Evolutionary conservation across 2,113 vertebrate species (phyloP).

Genomic region (Anguilla japonica): DNA sequence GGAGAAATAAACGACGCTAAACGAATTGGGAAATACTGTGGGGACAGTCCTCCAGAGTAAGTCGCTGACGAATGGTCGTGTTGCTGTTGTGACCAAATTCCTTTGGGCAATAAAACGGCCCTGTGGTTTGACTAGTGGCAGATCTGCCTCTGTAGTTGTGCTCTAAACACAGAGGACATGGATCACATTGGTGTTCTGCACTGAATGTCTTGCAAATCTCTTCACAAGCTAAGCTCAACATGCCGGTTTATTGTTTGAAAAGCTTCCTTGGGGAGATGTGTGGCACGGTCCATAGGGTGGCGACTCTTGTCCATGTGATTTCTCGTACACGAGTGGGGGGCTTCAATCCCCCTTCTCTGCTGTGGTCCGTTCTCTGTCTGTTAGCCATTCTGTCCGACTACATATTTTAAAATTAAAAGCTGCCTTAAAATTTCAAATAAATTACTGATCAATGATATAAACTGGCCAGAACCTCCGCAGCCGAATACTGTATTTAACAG

Average conservation of each 20-base stretch:
- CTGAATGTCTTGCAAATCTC: no score
- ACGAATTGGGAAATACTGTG: constrained; percentile 94
- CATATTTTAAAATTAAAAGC: no score
- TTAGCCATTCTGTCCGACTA: no score
- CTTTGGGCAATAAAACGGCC: background rate
- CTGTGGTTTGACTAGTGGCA: background rate
- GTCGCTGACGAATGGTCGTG: constrained; percentile 57
- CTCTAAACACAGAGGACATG: background rate
- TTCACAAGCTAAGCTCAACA: no score
- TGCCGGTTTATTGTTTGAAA: no score
- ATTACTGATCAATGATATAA: background rate
- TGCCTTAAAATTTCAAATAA: background rate
- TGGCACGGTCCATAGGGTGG: no score
- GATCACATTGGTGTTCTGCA: no score
- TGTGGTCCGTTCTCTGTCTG: no score
- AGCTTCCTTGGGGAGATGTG: no score
- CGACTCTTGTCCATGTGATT: no score
- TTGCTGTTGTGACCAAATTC: background rate
- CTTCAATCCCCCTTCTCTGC: no score
- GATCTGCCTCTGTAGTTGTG: background rate
- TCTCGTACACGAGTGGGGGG: no score
- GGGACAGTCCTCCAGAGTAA: constrained; percentile 94
- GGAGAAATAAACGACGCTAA: constrained; percentile 89
- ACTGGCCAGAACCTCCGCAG: background rate
- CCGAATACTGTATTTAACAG: background rate